Conservation (phyloP, 2,797 vertebrate species). For the Phylloscopus collybita region DNA sequence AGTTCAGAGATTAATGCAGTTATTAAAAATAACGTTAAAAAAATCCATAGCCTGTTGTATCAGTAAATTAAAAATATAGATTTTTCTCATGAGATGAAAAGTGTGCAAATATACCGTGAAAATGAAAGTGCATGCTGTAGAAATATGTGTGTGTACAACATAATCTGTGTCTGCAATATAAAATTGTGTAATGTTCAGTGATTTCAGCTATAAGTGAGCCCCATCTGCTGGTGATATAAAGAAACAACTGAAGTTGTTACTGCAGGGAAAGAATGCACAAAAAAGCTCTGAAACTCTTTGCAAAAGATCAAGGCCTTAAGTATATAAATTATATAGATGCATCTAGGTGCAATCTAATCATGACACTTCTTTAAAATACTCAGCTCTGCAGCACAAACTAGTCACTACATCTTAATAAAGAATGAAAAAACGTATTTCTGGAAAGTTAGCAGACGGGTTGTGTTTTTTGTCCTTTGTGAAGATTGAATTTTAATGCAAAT, state of each 20-base stretch:
- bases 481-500: neutral
- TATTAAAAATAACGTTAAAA: neutral
- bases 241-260: constrained; percentile 26
- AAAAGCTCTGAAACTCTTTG: neutral
- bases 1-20: neutral
- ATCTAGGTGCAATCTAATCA: neutral
- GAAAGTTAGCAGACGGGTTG: neutral
- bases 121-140: neutral
- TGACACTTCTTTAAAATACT: neutral
- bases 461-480: neutral
- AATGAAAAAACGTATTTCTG: neutral
- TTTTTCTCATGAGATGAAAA: neutral
- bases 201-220: constrained; percentile 73
- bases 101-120: neutral
- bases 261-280: neutral
- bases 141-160: neutral
- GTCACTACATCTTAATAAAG: neutral
- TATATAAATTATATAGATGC: neutral
- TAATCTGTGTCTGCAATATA: neutral
- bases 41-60: constrained; percentile 3
- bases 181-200: neutral
- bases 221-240: constrained; percentile 75
- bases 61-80: constrained; percentile 2
- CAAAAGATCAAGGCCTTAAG: neutral
- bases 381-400: neutral